phyloP scores from a whole-genome alignment of 2,113 vertebrate genomes.

The Vidua macroura region DNA sequence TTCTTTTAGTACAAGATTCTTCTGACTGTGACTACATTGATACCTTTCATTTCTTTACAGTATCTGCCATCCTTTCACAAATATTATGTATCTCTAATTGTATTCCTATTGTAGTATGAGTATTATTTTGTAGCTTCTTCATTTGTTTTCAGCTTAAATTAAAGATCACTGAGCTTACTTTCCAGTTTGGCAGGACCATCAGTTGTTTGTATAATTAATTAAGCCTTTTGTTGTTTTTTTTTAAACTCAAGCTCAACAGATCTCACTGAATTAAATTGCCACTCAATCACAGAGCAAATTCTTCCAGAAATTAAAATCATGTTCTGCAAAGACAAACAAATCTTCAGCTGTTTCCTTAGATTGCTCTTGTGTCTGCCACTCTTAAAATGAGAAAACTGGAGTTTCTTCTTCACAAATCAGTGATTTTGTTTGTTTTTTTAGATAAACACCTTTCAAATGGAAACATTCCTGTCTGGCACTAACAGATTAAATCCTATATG shows the following conservation, averaged over 20 bases:
- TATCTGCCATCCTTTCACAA: background rate
- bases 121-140: slow-evolving; percentile 48
- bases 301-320: slow-evolving; percentile 54
- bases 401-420: background rate
- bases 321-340: slow-evolving; percentile 15
- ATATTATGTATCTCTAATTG: background rate
- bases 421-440: background rate
- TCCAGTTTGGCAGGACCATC: slow-evolving; percentile 49
- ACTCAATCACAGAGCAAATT: slow-evolving; percentile 53
- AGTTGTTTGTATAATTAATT: slow-evolving; percentile 67
- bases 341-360: background rate
- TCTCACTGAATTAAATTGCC: slow-evolving; percentile 41
- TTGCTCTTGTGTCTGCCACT: background rate
- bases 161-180: slow-evolving; percentile 67
- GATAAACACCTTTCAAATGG: slow-evolving; percentile 34
- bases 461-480: background rate
- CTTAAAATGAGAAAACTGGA: background rate
- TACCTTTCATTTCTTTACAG: background rate
- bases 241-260: background rate
- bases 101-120: background rate
- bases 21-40: background rate
- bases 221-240: slow-evolving; percentile 22
- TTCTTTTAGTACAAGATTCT: background rate
- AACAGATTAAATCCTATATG: background rate
- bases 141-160: slow-evolving; percentile 53